Evolutionary conservation across 2,888 invertebrate species (phyloP), one percentile per base, ranked within the genome.

Genomic region (Aethes cnicana): DNA sequence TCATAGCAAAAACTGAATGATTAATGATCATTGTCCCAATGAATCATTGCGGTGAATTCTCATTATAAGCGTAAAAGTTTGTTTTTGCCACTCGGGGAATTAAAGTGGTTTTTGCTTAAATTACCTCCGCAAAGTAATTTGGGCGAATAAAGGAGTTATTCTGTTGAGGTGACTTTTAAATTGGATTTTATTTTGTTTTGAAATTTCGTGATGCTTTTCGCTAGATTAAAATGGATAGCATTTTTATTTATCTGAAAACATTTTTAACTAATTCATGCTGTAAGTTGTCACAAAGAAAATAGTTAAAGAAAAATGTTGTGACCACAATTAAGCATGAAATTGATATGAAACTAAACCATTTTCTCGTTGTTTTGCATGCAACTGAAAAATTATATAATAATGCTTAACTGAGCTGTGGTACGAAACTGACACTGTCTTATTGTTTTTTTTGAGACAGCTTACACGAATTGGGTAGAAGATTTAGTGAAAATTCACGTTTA

Each of bases 1-100:
- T 52, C 52, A 52, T 46, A 30, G 26, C 52, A 44, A 52, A 52
- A 48, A 50, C 17, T 12, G 17, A 30, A 46, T 52, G 52, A 52
- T 52, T 46, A 46, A 52, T 52, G 52, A 46, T 52, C 32, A 52
- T 52, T 37, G 46, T 33, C 39, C 35, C 23, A 9, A 11, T 52
- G 52, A 52, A 46, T 52, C 52, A 52, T 39, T 26, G 52, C 26
- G 37, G 7, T 4, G 46, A 43, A 26, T 12, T 36, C 37, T 52
- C 52, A 46, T 52, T 46, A 52, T 32, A 30, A 28, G 21, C 30
- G 43, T 37, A 41, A 48, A 50, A 50, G 36, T 44, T 50, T 50
- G 50, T 50, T 50, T 50, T 50, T 50, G 50, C 50, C 42, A 36
- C 36, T 36, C 30, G 16, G 4, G 6, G 28, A 37, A 44, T 50